These are phyloP conservation scores for Cartodere bifasciata DNA, from an alignment of 2,888 invertebrate genomes.

Conservation along the genomic window DNA sequence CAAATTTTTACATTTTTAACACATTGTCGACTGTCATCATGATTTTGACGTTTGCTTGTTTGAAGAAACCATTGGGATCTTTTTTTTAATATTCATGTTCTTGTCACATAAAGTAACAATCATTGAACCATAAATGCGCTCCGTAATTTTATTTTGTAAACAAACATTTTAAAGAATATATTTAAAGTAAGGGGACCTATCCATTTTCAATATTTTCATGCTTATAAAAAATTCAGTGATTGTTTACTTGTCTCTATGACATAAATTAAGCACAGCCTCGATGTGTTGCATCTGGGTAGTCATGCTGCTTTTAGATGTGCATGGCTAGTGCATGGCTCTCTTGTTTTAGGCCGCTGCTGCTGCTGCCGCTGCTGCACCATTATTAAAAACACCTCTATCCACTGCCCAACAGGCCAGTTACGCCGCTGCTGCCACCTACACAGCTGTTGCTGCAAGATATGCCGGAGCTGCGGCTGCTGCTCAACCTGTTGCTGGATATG, in stretches of 20 bases:
- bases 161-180: too few relatives aligned
- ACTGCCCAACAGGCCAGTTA: slow-evolving; percentile 78
- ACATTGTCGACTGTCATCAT: too few relatives aligned
- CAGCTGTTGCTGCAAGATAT: slow-evolving; percentile 74
- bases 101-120: too few relatives aligned
- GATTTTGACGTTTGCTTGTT: too few relatives aligned
- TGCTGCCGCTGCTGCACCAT: slow-evolving; percentile 63
- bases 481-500: slow-evolving; percentile 60
- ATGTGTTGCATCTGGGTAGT: slow-evolving; percentile 22
- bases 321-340: slow-evolving; percentile 32
- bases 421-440: slow-evolving; percentile 77
- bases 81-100: too few relatives aligned
- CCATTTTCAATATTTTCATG: not conserved
- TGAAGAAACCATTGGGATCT: too few relatives aligned
- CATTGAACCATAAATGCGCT: too few relatives aligned
- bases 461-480: slow-evolving; percentile 66
- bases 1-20: too few relatives aligned
- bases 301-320: slow-evolving; percentile 34
- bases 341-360: slow-evolving; percentile 46
- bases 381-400: slow-evolving; percentile 73
- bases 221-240: too few relatives aligned
- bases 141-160: too few relatives aligned
- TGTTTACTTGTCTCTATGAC: not conserved
- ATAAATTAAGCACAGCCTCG: slow-evolving; percentile 18
- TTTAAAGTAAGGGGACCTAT: too few relatives aligned